A percentile compares a stretch with the other conserved stretches of the same genome.
These are phyloP conservation scores for Vulpes lagopus DNA, from an alignment of 2,113 vertebrate species.

Conservation along the genomic window DNA sequence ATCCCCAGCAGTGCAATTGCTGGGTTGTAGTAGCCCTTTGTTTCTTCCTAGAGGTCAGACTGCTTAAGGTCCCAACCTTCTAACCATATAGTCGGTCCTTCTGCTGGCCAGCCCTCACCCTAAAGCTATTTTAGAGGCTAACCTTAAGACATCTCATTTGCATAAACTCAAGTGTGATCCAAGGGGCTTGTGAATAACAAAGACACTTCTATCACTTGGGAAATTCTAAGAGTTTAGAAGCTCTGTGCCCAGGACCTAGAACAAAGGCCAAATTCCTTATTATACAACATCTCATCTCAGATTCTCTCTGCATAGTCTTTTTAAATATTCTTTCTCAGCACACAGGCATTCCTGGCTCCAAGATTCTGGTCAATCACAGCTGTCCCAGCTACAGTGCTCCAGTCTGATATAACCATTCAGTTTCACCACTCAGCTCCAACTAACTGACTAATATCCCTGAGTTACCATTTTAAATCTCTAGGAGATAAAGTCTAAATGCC, in stretches of 20 bases:
- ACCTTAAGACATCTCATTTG: background rate
- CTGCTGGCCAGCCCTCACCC: background rate
- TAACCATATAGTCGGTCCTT: background rate
- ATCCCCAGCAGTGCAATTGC: too few relatives aligned
- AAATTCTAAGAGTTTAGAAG: background rate
- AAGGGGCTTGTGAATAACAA: background rate
- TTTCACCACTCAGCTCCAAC: background rate
- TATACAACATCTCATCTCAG: background rate
- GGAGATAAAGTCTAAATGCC: background rate
- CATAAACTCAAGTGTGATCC: background rate
- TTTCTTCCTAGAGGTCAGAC: background rate
- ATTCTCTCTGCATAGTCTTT: background rate
- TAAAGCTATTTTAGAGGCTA: background rate
- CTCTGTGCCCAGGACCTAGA: background rate
- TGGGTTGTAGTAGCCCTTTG: background rate
- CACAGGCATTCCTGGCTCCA: background rate
- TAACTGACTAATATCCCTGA: background rate
- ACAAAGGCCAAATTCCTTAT: background rate
- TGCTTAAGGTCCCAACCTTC: background rate
- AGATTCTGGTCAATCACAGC: background rate
- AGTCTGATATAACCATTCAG: background rate
- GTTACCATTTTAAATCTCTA: background rate
- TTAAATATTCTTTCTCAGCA: background rate
- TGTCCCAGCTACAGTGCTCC: background rate
- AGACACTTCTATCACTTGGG: background rate